Evolutionary conservation across 1,140 invertebrate species (phyloP), one percentile per base, ranked within the genome.

Genomic region (Scaptomyza pallida): DNA sequence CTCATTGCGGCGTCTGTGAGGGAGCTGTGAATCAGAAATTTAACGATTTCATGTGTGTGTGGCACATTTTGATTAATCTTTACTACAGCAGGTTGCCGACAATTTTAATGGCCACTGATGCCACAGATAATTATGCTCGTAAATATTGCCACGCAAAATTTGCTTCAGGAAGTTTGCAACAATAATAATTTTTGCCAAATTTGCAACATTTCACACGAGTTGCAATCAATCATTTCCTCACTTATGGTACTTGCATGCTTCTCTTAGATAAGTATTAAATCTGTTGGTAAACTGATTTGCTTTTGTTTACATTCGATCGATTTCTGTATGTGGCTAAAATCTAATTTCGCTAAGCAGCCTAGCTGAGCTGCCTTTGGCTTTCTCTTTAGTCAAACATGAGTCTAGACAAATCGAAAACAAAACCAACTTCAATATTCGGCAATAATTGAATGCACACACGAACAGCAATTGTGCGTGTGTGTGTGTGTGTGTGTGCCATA

Each of bases 381-480:
- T 74, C 40, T 37, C 26, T 26, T 26, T n/a, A n/a, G 23, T 86
- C 73, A 86, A 85, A 85, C 81, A 86, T 73, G 48, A 60, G 78
- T 81, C 78, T 81, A 63, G 78, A 75, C 81, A 74, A 86, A 88
- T 86, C 77, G 81, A 86, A 86, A 86, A 86, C 81, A 86, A 88
- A 86, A 75, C 81, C 40, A 86, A 67, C 81, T 77, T 80, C 81
- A 80, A 86, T 86, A 77, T 86, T 45, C 64, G 56, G 68, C 77
- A 71, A 86, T 86, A 86, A 86, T 86, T 88, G 82, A 85, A 85
- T 72, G 81, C 82, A 77, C 77, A 72, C 70, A 85, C n/a, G n/a
- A 60, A 69, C 59, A 68, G 73, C 41, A 45, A 40, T 52, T 16
- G 15, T 5, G 51, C 12, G 35, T 37, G 33, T 48, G 33, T 13